Evolutionary conservation across 2,797 vertebrate species (phyloP), one percentile per base, ranked within the genome.

Genomic region (Prunella strophiata): DNA sequence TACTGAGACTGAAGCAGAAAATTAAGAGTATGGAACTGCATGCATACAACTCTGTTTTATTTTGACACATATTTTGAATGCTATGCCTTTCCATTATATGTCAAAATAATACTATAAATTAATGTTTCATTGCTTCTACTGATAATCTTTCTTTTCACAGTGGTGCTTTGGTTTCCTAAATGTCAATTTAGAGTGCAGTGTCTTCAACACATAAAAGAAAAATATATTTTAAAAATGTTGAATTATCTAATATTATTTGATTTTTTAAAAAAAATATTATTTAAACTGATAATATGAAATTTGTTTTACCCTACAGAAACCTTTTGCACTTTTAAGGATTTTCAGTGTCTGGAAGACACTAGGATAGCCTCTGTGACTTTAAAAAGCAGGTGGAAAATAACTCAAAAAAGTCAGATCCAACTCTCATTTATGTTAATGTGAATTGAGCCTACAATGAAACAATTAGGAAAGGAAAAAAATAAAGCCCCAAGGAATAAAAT

Each of bases 61-160:
- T 36, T 36, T 36, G 7, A 68, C 52, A 78, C 72, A 22, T 83
- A 32, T 52, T 62, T 62, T 83, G 40, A 85, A 92, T 42, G 19
- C 2, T 11, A 32, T 13, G 55, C 62, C 75, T 80, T 23, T 57
- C 58, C 8, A 77, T 93, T 32, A 55, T 18, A 68, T 48, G 16
- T 77, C 34, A 72, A 80, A 93, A 89, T 36, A 88, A 68, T 80
- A 20, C 5, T 43, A 48, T 38, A 57, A 94, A 77, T 62, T 42
- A 90, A 52, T 17, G 16, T 85, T 88, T 88, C 10, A 9, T 62
- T 91, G 5, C 15, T n/a, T 82, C 26, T 79, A 5, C 62, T 68
- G 30, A 42, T 23, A 68, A 11, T 57, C 48, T 59, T 80, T 14
- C 23, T 75, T 87, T 30, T 51, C 29, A 48, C 12, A 58, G 45